phyloP scores from a whole-genome alignment of 2,797 vertebrate species.

The Hippoglossus hippoglossus region DNA sequence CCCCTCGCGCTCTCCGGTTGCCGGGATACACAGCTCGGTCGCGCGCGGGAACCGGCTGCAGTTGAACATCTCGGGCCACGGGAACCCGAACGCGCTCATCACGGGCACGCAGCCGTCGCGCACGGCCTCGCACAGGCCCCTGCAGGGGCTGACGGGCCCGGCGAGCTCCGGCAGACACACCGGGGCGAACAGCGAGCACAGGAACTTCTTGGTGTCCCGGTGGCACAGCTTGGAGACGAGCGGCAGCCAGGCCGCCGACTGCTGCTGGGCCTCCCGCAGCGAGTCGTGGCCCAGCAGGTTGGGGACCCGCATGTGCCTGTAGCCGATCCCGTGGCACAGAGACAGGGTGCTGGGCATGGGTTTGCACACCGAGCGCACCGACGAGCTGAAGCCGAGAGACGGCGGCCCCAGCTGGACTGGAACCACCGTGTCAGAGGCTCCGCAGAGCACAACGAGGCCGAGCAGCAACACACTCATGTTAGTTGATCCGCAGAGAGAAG shows the following conservation, averaged over 20 bases:
- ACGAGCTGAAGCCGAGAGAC: conserved; percentile 62
- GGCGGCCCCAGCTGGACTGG: conserved; percentile 59
- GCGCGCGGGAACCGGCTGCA: conserved; percentile 83
- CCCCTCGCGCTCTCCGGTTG: conserved; percentile 59
- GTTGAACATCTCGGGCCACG: conserved; percentile 88
- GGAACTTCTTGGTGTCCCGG: conserved; percentile 85
- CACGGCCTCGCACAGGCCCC: conserved; percentile 83
- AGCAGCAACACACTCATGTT: conserved; percentile 43
- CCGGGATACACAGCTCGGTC: conserved; percentile 84
- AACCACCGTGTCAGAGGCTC: conserved; percentile 13
- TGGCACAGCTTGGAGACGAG: conserved; percentile 87
- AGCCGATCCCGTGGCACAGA: conserved; percentile 86
- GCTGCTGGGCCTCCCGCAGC: conserved; percentile 84
- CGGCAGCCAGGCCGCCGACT: conserved; percentile 86
- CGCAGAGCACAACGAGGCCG: conserved; percentile 24
- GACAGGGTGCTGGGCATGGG: conserved; percentile 83
- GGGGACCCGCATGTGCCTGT: conserved; percentile 86
- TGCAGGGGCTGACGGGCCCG: conserved; percentile 82
- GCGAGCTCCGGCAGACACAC: conserved; percentile 84
- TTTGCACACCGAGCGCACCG: conserved; percentile 83
- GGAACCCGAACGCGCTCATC: conserved; percentile 88
- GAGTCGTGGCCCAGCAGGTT: conserved; percentile 87
- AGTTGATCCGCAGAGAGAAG: not conserved
- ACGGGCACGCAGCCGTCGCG: conserved; percentile 85
- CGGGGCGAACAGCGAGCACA: conserved; percentile 88